Evolutionary conservation across 2,113 vertebrate species (phyloP).

Genomic region (Callipepla californica): DNA sequence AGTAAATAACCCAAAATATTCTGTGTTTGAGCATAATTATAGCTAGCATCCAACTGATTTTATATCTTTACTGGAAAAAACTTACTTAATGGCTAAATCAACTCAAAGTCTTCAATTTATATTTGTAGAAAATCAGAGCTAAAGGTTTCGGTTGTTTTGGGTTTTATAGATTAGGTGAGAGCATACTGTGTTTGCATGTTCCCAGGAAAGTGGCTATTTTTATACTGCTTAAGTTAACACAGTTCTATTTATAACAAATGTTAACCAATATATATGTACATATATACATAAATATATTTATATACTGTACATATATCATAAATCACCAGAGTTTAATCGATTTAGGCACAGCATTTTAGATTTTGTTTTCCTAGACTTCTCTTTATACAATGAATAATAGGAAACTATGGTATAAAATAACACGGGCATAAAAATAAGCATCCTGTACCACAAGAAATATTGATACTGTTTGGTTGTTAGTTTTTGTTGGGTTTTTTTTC

Average conservation of each 20-base stretch:
- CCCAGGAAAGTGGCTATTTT: slow-evolving; percentile 79
- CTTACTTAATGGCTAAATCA: slow-evolving; percentile 66
- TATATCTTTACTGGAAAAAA: slow-evolving; percentile 68
- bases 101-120: slow-evolving; percentile 72
- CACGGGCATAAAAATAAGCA: not conserved
- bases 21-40: slow-evolving; percentile 50
- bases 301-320: slow-evolving; percentile 74
- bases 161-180: slow-evolving; percentile 60
- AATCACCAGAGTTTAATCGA: slow-evolving; percentile 41
- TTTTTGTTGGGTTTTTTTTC: not conserved
- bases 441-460: slow-evolving; percentile 17
- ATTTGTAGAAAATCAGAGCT: slow-evolving; percentile 69
- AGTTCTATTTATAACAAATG: slow-evolving; percentile 78
- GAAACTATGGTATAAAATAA: slow-evolving; percentile 38
- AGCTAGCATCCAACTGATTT: slow-evolving; percentile 67
- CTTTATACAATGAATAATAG: slow-evolving; percentile 67
- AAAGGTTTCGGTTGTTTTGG: slow-evolving; percentile 68
- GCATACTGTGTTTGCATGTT: slow-evolving; percentile 75
- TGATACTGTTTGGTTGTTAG: slow-evolving; percentile 2
- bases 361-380: slow-evolving; percentile 29
- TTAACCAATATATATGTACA: slow-evolving; percentile 74
- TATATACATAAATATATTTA: slow-evolving; percentile 77
- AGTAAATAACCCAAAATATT: slow-evolving; percentile 56
- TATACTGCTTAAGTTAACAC: slow-evolving; percentile 76
- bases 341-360: slow-evolving; percentile 55